Evolutionary conservation across 2,888 invertebrate species (phyloP), one percentile per base, ranked within the genome.

Genomic region (Meandrusa payeni): DNA sequence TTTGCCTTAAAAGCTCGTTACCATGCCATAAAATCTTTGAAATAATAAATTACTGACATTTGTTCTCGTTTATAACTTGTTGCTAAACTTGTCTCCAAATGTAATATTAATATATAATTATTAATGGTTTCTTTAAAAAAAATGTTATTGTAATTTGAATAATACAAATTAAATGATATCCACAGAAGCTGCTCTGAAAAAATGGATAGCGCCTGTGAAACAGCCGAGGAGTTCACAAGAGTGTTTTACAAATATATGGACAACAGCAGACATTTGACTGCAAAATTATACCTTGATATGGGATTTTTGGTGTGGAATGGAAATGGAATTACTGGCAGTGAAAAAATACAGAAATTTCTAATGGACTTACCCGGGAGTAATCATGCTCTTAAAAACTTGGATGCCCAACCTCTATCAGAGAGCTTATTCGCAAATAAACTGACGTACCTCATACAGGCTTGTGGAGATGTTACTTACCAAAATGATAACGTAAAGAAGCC

Each of bases 261-360:
- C 65, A 96, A 95, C 71, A 91, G 94, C 54, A 89, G 97, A 69
- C 95, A 97, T 86, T 77, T 94, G 66, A 92, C 97, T 69, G 90
- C 92, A 0, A 93, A 93, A 63, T 79, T 97, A 27, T 98, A 97
- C 67, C 83, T 96, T 57, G 95, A 96, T 29, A 91, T 92, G 12
- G 96, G 94, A 3, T 86, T 93, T n/a, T 80, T 97, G 37, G 93
- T 95, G 28, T 98, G 97, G 97, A 97, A 98, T 86, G 98, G 98
- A 15, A 96, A 96, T 76, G 93, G 94, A 3, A 89, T 94, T 0
- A 91, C 89, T 39, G 96, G 96, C 3, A 93, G 91, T 61, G 94
- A 94, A 20, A 91, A 91, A 48, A 96, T 98, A 42, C 93, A 95
- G 62, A 95, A 95, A 63, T 97, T 96, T 66, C 91, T 95, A 51